Base-by-base conservation (phyloP, 2,888 invertebrate genomes). In the Mesorhabditis belari region DNA sequence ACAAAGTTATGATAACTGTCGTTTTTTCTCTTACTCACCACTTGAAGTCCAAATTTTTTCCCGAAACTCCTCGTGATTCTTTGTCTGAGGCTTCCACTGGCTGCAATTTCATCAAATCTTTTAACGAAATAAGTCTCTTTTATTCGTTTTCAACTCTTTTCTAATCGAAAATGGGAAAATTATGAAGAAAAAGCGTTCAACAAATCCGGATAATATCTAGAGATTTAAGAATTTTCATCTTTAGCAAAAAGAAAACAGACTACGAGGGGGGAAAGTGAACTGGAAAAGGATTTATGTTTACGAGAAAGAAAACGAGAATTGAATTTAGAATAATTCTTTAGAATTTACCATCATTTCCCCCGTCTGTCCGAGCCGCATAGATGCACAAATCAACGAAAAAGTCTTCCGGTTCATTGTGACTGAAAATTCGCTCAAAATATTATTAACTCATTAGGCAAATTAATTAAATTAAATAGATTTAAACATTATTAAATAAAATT, bases 331-430 rank as follows among this genome's bases (percentile, higher is more conserved):
- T 9, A 35, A 35, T 35, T 9, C 1, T 9, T 17, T 9, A 35
- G n/a, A 35, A 35, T n/a, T n/a, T 35, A 35, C 44, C n/a, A n/a
- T 64, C 62, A 12, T 61, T 49, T 12, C 70, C 67, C 23, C 61
- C 62, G 59, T 73, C 73, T 0, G 70, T 73, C 50, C 70, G 57
- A 4, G 69, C 69, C 1, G 70, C 67, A 51, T 64, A 70, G 17
- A 73, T 63, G 28, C 63, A 57, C 17, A 73, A 61, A 24, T 73
- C 73, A 5, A 73, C 57, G 49, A 61, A 60, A 57, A 73, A 73
- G 57, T 73, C 70, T 54, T 70, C 70, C 2, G 70, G 64, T 35
- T 73, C 65, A 28, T 66, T 67, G n/a, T 67, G 65, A 51, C 72
- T 72, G 59, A 60, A 63, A 51, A 9, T 28, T 9, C 25, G 6